These are phyloP conservation scores for Drosophila demipolita DNA, from an alignment of 2,888 invertebrate genomes.

Conservation along the genomic window DNA sequence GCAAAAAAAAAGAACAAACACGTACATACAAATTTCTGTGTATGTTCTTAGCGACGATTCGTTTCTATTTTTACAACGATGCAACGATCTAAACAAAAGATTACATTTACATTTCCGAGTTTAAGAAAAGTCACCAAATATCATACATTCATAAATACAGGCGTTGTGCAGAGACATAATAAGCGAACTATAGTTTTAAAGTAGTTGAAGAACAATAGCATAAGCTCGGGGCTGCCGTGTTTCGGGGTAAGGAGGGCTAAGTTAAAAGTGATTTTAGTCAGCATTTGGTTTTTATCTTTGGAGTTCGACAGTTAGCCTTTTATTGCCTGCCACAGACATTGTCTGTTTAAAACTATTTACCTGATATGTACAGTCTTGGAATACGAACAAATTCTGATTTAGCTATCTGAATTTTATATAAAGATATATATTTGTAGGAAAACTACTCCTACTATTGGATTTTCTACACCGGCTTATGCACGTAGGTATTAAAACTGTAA, in stretches of 20 bases:
- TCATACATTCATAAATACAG: constrained; percentile 8
- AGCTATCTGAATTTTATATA: constrained; percentile 49
- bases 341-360: constrained; percentile 13
- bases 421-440: neutral
- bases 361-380: constrained; percentile 23
- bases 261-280: constrained; percentile 27
- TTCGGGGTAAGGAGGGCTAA: neutral
- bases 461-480: neutral
- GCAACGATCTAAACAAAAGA: constrained; percentile 44
- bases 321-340: constrained; percentile 17
- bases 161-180: neutral
- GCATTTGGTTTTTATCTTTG: constrained; percentile 3
- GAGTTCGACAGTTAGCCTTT: constrained; percentile 21
- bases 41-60: neutral
- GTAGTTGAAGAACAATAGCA: constrained; percentile 63
- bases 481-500: neutral
- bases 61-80: constrained; percentile 2
- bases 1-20: neutral
- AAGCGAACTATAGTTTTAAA: constrained; percentile 11
- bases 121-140: constrained; percentile 14
- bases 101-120: constrained; percentile 51
- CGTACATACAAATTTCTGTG: neutral
- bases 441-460: neutral
- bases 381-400: constrained; percentile 29
- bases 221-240: constrained; percentile 5